These are phyloP conservation scores for Danio jaintianensis DNA, from an alignment of 2,797 vertebrate genomes.

Conservation along the genomic window DNA sequence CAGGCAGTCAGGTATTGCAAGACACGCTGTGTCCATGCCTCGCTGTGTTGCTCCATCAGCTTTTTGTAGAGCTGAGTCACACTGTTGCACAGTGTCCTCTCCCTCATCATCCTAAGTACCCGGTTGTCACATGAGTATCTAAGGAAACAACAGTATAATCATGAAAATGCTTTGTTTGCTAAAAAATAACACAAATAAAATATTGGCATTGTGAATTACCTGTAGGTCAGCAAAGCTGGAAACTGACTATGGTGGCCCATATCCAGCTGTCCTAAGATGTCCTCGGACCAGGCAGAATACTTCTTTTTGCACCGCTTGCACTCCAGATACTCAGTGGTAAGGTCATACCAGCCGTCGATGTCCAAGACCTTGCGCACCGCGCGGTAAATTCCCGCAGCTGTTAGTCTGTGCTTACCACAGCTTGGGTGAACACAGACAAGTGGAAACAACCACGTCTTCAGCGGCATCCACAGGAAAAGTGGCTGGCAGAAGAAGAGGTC, in stretches of 20 bases:
- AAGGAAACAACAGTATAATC: conserved; percentile 19
- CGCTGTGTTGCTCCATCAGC: conserved; percentile 21
- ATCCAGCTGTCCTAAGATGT: background rate
- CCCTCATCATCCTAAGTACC: conserved; percentile 37
- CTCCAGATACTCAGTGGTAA: conserved; percentile 13
- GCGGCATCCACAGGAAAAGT: no score
- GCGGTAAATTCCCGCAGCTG: no score
- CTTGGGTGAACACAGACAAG: no score
- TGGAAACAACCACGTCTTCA: no score
- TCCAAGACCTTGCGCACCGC: no score
- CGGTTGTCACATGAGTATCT: conserved; percentile 17
- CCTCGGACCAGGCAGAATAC: background rate
- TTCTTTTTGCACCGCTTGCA: conserved; percentile 7
- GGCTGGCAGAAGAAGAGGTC: no score
- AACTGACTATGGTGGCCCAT: background rate
- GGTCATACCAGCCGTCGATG: no score
- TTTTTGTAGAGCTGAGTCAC: conserved; percentile 14
- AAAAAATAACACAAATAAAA: background rate
- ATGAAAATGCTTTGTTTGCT: background rate
- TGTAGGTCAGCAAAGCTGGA: conserved; percentile 18
- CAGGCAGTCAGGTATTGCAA: conserved; percentile 4
- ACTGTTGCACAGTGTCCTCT: conserved; percentile 32
- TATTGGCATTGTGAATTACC: conserved; percentile 8
- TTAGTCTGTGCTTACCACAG: no score
- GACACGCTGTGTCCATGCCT: no score